Conservation (phyloP, 2,888 invertebrate genomes). For the Herminia tarsipennalis region DNA sequence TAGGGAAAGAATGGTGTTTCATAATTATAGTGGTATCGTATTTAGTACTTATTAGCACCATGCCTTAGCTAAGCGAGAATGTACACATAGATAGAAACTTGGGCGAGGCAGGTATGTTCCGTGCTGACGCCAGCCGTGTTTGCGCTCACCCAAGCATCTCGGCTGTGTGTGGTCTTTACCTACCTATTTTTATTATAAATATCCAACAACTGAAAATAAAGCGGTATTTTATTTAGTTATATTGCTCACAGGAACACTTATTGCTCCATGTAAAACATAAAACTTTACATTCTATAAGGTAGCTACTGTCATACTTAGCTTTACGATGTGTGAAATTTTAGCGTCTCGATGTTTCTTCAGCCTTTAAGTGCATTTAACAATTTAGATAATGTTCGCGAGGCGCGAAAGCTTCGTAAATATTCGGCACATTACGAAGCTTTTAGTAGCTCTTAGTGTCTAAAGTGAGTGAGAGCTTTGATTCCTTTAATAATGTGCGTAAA, state of each 20-base stretch:
- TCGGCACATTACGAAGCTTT: constrained; percentile 61
- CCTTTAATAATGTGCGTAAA: constrained; percentile 61
- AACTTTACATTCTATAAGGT: constrained; percentile 42
- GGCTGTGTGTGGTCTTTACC: constrained; percentile 75
- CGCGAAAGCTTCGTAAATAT: constrained; percentile 62
- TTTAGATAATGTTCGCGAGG: constrained; percentile 72
- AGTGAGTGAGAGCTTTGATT: constrained; percentile 62
- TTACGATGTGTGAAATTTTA: constrained; percentile 57
- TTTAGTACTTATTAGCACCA: constrained; percentile 75
- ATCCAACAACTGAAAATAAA: constrained; percentile 15
- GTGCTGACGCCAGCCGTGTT: constrained; percentile 68
- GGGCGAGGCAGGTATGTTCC: constrained; percentile 56
- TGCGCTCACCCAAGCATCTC: constrained; percentile 68
- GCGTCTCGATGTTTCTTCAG: constrained; percentile 53
- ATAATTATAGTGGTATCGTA: constrained; percentile 74
- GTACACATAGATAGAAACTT: constrained; percentile 65
- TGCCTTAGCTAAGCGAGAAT: constrained; percentile 64
- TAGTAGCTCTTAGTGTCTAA: constrained; percentile 52
- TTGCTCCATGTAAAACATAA: constrained; percentile 26
- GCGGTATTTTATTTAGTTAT: constrained; percentile 16
- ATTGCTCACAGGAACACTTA: constrained; percentile 4
- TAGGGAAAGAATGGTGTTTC: constrained; percentile 74
- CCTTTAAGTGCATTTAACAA: constrained; percentile 74
- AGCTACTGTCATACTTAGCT: constrained; percentile 47
- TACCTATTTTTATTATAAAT: constrained; percentile 34